Evolutionary conservation across 2,113 vertebrate species (phyloP), one percentile per base, ranked within the genome.

Genomic region (Uria aalge): DNA sequence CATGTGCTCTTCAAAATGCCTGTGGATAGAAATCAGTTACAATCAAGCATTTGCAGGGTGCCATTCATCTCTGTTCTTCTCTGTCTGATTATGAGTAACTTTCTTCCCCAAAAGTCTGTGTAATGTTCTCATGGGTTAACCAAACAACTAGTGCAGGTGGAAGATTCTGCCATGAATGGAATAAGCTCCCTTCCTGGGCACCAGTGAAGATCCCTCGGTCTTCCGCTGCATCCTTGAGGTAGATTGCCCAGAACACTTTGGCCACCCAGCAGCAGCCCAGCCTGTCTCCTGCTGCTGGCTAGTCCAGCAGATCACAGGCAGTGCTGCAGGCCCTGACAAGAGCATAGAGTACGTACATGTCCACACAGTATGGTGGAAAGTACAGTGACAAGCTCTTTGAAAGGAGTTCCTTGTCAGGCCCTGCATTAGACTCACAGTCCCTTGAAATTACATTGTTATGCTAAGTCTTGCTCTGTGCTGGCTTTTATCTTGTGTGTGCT

Each of bases 1-100:
- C 99, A 99, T 2, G 99, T 99, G 45, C 97, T 97, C 81, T 97
- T 97, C 94, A 97, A 84, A 95, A 97, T 97, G 68, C 99, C 97
- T 97, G 81, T 52, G 59, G 85, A 71, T 2, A 92, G 68, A 97
- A 81, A 96, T 32, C 16, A 67, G 36, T 18, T 47, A 85, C 4
- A 3, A 90, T 74, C 21, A 83, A 53, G 32, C 1, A 0, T 5
- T 5, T 48, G 11, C n/a, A 76, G n/a, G 14, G 47, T n/a, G 11
- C 36, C 50, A 23, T 84, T 87, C 20, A 56, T 24, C n/a, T 67
- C 66, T 85, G 32, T 21, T 11, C 27, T 79, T 68, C 62, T 32
- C 4, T 59, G 4, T 40, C 41, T 17, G 8, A 57, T 7, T n/a
- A 20, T 60, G 32, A 92, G 18, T 15, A 71, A 43, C 12, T 55